Evolutionary conservation across 2,113 vertebrate species (phyloP), one percentile per base, ranked within the genome.

Genomic region (Formicarius rufipectus): DNA sequence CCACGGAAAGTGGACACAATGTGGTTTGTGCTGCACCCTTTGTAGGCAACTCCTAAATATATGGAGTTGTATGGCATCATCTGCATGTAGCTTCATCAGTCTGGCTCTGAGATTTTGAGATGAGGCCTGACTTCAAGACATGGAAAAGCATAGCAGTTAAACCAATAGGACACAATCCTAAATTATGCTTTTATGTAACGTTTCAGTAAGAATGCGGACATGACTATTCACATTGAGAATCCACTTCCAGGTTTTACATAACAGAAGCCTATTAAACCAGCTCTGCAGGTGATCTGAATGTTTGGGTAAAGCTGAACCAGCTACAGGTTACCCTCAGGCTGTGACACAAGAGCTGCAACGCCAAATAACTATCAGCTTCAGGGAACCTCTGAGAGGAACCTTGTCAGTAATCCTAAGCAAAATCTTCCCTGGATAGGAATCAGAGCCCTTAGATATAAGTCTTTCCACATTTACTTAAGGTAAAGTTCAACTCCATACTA

Each of bases 1-100:
- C 31, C 3, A 2, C 30, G 44, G 50, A 28, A 72, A 35, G 14
- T 18, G 21, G 55, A 9, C 0, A 0, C 14, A 11, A 31, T 14
- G 21, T n/a, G 52, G 23, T 14, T 39, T 52, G 35, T 18, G 14
- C 20, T 17, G 14, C 33, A 52, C 0, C 12, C 14, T 49, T 76
- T 50, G 20, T 40, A 79, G 60, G 8, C 15, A 62, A 47, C 52
- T 62, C 47, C 52, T 58, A 56, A 71, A 45, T 56, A n/a, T 6
- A 25, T 13, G 19, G 25, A 30, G 27, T 19, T 39, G 10, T 21
- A 8, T 6, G 25, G 17, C 8, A 90, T 45, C 39, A 33, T 49
- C 47, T 83, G 28, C 17, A 7, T 24, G 12, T 14, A 71, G 7
- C 9, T 63, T 80, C 28, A 11, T 49, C 49, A 40, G 0, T 27